Conservation (phyloP, 2,888 invertebrate genomes). For the Lasioglossum oenotherae region DNA sequence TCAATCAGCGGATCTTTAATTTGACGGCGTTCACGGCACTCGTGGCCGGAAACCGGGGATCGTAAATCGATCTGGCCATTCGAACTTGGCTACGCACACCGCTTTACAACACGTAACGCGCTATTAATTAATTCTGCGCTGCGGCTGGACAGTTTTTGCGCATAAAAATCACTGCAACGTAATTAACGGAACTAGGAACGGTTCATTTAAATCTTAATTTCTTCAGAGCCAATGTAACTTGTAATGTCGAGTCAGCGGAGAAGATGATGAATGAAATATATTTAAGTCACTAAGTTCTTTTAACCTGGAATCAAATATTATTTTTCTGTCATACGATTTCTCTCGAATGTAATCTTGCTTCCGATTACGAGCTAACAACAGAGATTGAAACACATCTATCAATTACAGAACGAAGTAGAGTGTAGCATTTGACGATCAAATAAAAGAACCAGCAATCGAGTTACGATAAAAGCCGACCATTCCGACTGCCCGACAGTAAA, state of each 20-base stretch:
- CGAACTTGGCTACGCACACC: background rate
- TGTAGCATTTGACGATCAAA: background rate
- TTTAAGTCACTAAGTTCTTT: background rate
- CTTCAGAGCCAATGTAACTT: background rate
- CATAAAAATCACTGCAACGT: background rate
- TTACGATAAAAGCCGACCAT: background rate
- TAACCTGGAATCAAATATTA: background rate
- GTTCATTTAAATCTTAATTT: background rate
- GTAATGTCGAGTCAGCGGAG: background rate
- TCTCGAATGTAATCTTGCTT: background rate
- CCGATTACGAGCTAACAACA: background rate
- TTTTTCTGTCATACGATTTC: background rate
- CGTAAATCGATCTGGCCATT: constrained; percentile 6
- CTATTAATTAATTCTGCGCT: constrained; percentile 7
- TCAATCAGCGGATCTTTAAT: constrained; percentile 37
- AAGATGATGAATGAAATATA: too few relatives aligned
- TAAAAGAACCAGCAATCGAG: background rate
- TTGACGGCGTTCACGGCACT: constrained; percentile 19
- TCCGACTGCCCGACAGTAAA: background rate
- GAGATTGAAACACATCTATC: background rate
- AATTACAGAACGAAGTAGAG: background rate
- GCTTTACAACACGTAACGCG: constrained; percentile 5
- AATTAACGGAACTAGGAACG: background rate
- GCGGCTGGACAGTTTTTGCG: background rate
- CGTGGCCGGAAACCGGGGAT: constrained; percentile 5